Base-by-base conservation (phyloP, 2,888 invertebrate genomes). In the Drosophila rellima region DNA sequence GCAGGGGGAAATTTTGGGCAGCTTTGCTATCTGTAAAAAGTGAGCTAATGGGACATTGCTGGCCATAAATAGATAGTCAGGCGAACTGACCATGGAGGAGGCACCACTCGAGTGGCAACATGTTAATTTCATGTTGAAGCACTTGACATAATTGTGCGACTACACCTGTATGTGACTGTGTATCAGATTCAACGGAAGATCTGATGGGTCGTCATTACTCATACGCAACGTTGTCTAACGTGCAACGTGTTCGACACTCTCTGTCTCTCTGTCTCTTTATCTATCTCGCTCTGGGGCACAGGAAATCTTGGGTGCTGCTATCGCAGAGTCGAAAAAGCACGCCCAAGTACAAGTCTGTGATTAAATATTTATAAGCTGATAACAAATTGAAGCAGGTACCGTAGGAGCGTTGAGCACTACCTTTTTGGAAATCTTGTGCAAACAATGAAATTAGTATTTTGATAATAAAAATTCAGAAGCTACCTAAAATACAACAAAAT, bases 381-480 rank as follows among this genome's bases (percentile, higher is more conserved):
- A 87, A 87, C 55, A 75, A 88, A 88, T 74, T 87, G 81, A 87
- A 87, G 77, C 80, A 72, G 75, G 70, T 72, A 67, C 18, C 54
- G 40, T 29, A 45, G 59, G 50, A 26, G 7, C 26, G 26, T 42
- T 37, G 39, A 39, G 50, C 48, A 47, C 54, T 62, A 39, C 52
- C 39, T 76, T 74, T 82, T 80, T 59, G 69, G 82, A 82, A 88
- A 87, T 88, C 89, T 88, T 90, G 77, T 74, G 72, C 82, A 87
- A 87, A 89, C 86, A 87, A 87, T 70, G 83, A 87, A 87, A 87
- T 87, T 89, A 87, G 86, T 87, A 82, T 88, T 86, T 86, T 89
- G 86, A 87, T 87, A 87, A 89, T 88, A 87, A 74, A 89, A 88
- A 88, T 88, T 89, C 88, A 88, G 90, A 87, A 88, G 88, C 88